Conservation (phyloP, 2,888 invertebrate genomes). For the Drosophila seclusa region DNA sequence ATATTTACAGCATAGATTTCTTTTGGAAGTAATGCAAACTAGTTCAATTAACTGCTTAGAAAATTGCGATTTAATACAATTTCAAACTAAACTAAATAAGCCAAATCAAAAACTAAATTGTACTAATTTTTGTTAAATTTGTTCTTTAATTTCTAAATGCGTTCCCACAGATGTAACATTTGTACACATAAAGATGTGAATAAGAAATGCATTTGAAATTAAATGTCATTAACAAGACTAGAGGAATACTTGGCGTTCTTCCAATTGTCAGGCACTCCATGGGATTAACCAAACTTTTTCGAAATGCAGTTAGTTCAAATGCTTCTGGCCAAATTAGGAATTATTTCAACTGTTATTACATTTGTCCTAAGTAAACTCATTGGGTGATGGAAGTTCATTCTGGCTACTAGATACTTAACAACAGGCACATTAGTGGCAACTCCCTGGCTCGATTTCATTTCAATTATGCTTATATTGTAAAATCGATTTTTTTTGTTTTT, state of each 20-base stretch:
- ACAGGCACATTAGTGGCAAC: constrained; percentile 60
- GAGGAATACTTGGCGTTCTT: constrained; percentile 25
- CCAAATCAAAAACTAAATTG: constrained; percentile 38
- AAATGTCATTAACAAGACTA: constrained; percentile 33
- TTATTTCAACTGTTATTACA: constrained; percentile 20
- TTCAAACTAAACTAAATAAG: constrained; percentile 39
- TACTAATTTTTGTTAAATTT: constrained; percentile 42
- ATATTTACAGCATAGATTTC: constrained; percentile 63
- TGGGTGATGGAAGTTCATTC: constrained; percentile 22
- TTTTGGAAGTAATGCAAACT: constrained; percentile 26
- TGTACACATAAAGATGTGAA: constrained; percentile 15
- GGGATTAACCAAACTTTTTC: constrained; percentile 2
- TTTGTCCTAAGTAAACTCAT: constrained; percentile 25
- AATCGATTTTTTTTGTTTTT: constrained; percentile 50
- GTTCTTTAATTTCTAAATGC: constrained; percentile 32
- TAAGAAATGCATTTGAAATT: constrained; percentile 24
- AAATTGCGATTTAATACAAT: constrained; percentile 54
- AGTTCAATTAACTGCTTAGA: constrained; percentile 32
- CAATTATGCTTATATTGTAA: constrained; percentile 41
- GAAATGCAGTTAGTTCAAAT: constrained; percentile 62
- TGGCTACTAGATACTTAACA: constrained; percentile 53
- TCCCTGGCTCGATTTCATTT: constrained; percentile 35
- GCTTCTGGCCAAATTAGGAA: constrained; percentile 15
- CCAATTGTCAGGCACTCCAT: constrained; percentile 14
- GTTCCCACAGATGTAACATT: constrained; percentile 29